Conservation (phyloP, 2,113 vertebrate genomes). For the Carettochelys insculpta region DNA sequence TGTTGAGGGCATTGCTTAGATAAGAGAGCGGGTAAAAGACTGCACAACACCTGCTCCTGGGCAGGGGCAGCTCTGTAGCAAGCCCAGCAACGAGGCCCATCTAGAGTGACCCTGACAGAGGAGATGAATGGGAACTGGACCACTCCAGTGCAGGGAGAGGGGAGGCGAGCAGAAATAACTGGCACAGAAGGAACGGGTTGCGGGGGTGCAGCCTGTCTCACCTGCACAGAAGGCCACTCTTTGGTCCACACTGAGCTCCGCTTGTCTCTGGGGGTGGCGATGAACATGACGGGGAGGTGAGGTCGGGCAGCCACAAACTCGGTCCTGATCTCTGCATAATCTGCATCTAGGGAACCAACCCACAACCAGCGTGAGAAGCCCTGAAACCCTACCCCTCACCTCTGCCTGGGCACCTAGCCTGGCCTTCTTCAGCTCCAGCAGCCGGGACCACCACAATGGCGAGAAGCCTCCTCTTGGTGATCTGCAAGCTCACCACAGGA, state of each 20-base stretch:
- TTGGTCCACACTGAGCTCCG: conserved; percentile 90
- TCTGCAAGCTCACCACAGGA: neutral
- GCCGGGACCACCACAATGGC: accelerated
- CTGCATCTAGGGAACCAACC: conserved; percentile 72
- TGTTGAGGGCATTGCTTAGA: neutral
- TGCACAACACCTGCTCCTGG: neutral
- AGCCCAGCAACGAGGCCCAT: neutral
- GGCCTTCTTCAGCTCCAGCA: accelerated
- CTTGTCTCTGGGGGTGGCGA: conserved; percentile 90
- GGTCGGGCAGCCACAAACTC: conserved; percentile 85
- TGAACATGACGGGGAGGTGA: conserved; percentile 89
- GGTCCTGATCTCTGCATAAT: conserved; percentile 89
- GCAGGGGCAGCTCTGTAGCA: neutral
- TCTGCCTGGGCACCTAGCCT: neutral
- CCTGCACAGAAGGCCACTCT: conserved; percentile 86
- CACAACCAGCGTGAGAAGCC: neutral
- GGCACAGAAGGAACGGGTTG: too few relatives aligned
- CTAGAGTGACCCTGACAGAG: neutral
- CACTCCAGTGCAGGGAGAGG: neutral
- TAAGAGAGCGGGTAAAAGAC: neutral
- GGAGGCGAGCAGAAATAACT: neutral
- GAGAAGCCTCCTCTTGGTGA: neutral
- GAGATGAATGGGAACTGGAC: neutral
- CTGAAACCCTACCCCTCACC: neutral
- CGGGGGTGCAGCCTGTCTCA: conserved; percentile 46